These are phyloP conservation scores for Lissonota sp. DNA, from an alignment of 2,888 invertebrate species.

Conservation along the genomic window DNA sequence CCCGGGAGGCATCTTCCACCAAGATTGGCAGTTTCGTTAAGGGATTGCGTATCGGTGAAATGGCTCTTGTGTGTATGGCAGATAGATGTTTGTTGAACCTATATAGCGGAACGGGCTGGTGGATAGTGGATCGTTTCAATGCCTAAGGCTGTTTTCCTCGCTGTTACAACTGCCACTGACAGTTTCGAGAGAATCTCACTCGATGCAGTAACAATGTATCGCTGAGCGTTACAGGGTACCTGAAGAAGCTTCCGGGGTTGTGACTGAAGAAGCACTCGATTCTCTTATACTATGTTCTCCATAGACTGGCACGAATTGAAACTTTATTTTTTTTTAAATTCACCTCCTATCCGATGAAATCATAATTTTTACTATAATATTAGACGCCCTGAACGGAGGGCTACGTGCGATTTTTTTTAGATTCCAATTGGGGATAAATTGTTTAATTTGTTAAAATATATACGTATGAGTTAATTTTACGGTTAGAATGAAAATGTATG, in stretches of 20 bases:
- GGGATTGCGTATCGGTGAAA: conserved; percentile 33
- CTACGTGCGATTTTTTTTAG: too few species aligned
- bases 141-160: conserved; percentile 20
- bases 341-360: too few species aligned
- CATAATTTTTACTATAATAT: too few species aligned
- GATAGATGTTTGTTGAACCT: too few species aligned
- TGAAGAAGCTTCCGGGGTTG: not conserved
- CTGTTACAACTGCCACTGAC: not conserved
- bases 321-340: too few species aligned
- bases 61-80: not conserved
- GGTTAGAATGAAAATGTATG: not conserved
- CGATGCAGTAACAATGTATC: conserved; percentile 5
- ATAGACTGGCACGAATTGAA: too few species aligned
- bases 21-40: conserved; percentile 60
- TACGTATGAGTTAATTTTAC: not conserved
- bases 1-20: conserved; percentile 25
- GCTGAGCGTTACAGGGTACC: not conserved
- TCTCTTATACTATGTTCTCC: too few species aligned
- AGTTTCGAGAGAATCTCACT: conserved; percentile 2
- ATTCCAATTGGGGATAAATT: too few species aligned
- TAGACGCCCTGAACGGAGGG: too few species aligned
- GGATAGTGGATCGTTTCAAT: not conserved
- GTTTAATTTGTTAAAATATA: not conserved
- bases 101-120: not conserved
- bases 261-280: too few species aligned